Base-by-base conservation (phyloP, 2,888 invertebrate species). In the Tetranychus truncatus region DNA sequence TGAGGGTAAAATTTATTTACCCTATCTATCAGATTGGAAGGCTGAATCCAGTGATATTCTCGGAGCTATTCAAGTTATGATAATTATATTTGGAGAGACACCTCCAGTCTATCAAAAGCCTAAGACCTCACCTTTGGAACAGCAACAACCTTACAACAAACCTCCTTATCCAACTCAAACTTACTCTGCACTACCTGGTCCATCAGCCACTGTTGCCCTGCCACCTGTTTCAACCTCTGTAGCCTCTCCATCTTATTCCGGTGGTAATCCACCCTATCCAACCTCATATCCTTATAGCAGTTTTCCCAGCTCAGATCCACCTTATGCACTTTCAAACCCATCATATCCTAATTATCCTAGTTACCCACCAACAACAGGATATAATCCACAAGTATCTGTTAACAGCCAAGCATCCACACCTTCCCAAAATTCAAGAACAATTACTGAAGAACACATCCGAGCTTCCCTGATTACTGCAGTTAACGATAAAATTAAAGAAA, bases 21-120 rank as follows among this genome's bases (percentile, higher is more conserved):
- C 97, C 1, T 99, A 94, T 85, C 85, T 99, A 77, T 93, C 95
- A 81, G 93, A 96, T 80, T 99, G 99, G 99, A 83, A 82, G 80
- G 80, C 81, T 79, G 82, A 75, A 45, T 73, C 78, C 74, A 79
- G 78, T 77, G 95, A 95, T 82, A 84, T 99, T 78, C 83, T 90
- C 75, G 90, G 91, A 71, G 86, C 99, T 34, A 89, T 99, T 80
- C 91, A 94, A 85, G 88, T 93, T 76, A 91, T 95, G 89, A 88
- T 90, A 78, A 87, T 89, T 76, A 91, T 91, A 1, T 99, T 99
- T 85, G 92, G 95, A 65, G 95, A 97, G 79, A 87, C 90, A 80
- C 96, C 96, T 75, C 99, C 99, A 2, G 95, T 99, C 11, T 86
- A 83, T 79, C 80, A 84, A 4, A 82, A 81, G 76, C 78, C 79